Conservation (phyloP, 2,113 vertebrate species). For the Odocoileus hemionus region DNA sequence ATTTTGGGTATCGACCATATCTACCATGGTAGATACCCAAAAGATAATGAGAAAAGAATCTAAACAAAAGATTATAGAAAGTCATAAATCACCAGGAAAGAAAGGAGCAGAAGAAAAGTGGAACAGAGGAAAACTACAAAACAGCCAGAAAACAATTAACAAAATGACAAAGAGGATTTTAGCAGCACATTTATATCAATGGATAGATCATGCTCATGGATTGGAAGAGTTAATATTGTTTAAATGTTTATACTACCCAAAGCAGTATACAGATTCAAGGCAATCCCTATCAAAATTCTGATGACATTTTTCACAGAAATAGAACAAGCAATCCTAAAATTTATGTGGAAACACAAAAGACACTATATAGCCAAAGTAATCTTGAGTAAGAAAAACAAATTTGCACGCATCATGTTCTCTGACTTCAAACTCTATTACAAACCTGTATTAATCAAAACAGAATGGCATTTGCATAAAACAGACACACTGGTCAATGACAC, state of each 20-base stretch:
- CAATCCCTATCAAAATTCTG: not conserved
- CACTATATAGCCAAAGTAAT: not conserved
- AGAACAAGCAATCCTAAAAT: not conserved
- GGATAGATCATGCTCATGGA: not conserved
- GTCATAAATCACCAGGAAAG: not conserved
- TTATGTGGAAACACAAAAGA: not conserved
- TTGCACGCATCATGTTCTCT: not conserved
- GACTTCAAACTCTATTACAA: not conserved
- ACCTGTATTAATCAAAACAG: not conserved
- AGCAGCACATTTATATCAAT: not conserved
- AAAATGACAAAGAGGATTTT: not conserved
- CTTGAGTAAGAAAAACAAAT: not conserved
- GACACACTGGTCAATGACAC: not conserved
- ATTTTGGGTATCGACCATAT: not conserved
- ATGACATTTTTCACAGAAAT: not conserved
- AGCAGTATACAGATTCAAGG: not conserved
- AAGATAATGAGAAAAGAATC: not conserved
- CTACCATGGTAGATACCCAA: not conserved
- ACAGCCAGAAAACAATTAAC: not conserved
- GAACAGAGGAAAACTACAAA: not conserved
- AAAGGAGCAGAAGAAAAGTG: not conserved
- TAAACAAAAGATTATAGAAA: not conserved
- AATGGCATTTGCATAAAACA: not conserved
- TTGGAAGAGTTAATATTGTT: not conserved
- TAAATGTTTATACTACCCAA: not conserved